Evolutionary conservation across 2,888 invertebrate genomes (phyloP), one percentile per base, ranked within the genome.

Genomic region (Drosophila nr. perissopoda): DNA sequence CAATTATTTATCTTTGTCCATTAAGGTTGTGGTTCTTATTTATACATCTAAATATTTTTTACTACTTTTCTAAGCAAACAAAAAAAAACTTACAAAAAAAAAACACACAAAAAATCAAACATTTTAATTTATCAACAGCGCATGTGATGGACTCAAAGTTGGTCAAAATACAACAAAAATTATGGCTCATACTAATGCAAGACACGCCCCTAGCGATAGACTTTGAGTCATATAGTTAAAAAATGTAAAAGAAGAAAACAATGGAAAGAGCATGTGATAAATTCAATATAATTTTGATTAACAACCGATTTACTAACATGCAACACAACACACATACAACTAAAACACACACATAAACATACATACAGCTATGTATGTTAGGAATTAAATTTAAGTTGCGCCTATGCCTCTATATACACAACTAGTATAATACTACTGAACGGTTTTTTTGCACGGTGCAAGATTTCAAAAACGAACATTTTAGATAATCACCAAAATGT

Each of bases 21-120:
- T 83, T 90, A 91, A 90, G 90, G 90, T 90, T 90, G 91, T 90
- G 90, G 90, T 91, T 91, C 87, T 87, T 91, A 89, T 89, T 90
- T 90, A 89, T 85, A 77, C 69, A 72, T 73, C 57, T 66, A 63
- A 82, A 82, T 73, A 69, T 62, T 67, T 75, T 87, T 87, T 73
- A 76, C 66, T 82, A 83, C 67, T 73, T 85, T 85, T 82, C 72
- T 83, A 83, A 83, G 78, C 73, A 67, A 73, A 62, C 38, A 40
- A 69, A 66, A 34, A 63, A 67, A 63, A 49, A 68, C 40, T 13
- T 16, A 16, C 8, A 25, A 33, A 54, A 33, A 54, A 18, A 40
- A 38, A 42, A 61, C 54, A 25, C 4, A 31, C 18, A 5, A 56
- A 70, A 75, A 78, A 73, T 58, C 58, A 73, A 83, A 75, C 71